A percentile compares a stretch with the other conserved stretches of the same genome.
Evolutionary conservation across 2,113 vertebrate species (phyloP).

Genomic region (Psittacula cyanocephala): DNA sequence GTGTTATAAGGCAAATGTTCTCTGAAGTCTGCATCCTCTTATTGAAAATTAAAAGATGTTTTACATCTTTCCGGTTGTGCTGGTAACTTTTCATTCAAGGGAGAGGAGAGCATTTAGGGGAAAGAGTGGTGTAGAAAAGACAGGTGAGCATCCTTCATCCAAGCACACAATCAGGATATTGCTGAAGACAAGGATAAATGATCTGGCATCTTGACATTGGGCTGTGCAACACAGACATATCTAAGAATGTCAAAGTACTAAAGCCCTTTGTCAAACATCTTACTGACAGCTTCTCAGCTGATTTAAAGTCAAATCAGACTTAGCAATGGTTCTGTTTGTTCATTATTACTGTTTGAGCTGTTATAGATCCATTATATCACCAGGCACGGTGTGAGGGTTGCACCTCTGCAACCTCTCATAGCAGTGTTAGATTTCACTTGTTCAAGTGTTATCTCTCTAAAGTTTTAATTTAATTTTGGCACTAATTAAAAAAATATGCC

Average conservation of each 20-base stretch:
- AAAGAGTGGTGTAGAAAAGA: neutral
- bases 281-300: neutral
- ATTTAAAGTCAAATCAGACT: neutral
- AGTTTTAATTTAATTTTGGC: neutral
- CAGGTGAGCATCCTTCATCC: neutral
- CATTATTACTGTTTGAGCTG: neutral
- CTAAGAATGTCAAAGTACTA: neutral
- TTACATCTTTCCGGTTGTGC: accelerated
- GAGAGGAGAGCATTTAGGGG: neutral
- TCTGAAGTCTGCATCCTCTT: neutral
- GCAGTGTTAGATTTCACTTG: neutral
- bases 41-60: neutral
- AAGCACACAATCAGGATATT: neutral
- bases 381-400: accelerated
- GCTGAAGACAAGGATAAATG: neutral
- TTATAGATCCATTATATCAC: accelerated
- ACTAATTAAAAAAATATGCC: neutral
- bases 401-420: neutral
- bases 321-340: neutral
- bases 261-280: neutral
- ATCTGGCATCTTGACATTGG: accelerated
- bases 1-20: neutral
- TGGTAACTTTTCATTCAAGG: neutral
- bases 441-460: neutral
- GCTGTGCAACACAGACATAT: neutral